phyloP scores from a whole-genome alignment of 2,113 vertebrate species.

The Trochalopteron elliotii region DNA sequence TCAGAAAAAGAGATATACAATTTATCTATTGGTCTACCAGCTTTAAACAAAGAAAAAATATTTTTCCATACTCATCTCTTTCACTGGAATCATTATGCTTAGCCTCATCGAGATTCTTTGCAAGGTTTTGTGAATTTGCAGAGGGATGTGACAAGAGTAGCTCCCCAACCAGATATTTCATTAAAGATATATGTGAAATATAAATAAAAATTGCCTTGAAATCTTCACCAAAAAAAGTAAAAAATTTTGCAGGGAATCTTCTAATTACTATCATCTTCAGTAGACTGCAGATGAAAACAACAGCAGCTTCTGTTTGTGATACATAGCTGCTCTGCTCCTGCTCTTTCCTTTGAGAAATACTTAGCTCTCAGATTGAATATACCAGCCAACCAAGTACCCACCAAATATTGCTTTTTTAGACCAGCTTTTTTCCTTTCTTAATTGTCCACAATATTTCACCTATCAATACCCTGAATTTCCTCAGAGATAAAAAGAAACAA shows the following conservation, averaged over 20 bases:
- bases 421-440: constrained; percentile 25
- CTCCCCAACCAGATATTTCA: not conserved
- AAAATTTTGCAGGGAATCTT: not conserved
- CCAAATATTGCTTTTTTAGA: constrained; percentile 30
- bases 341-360: constrained; percentile 35
- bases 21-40: not conserved
- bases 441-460: constrained; percentile 57
- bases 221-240: not conserved
- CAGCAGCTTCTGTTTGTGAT: not conserved
- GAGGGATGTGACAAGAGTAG: not conserved
- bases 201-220: not conserved
- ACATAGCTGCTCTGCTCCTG: constrained; percentile 8
- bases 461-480: constrained; percentile 33
- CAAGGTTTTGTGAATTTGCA: not conserved
- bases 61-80: not conserved
- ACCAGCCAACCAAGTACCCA: constrained; percentile 7
- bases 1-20: not conserved
- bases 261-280: not conserved
- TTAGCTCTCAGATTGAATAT: constrained; percentile 11
- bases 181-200: not conserved
- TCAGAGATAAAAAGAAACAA: constrained; percentile 49
- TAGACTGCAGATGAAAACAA: not conserved
- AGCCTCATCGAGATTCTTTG: not conserved
- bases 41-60: not conserved
- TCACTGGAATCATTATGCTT: not conserved